These are phyloP conservation scores for Styela clava DNA, from an alignment of 23 tunicate species.

Conservation along the genomic window DNA sequence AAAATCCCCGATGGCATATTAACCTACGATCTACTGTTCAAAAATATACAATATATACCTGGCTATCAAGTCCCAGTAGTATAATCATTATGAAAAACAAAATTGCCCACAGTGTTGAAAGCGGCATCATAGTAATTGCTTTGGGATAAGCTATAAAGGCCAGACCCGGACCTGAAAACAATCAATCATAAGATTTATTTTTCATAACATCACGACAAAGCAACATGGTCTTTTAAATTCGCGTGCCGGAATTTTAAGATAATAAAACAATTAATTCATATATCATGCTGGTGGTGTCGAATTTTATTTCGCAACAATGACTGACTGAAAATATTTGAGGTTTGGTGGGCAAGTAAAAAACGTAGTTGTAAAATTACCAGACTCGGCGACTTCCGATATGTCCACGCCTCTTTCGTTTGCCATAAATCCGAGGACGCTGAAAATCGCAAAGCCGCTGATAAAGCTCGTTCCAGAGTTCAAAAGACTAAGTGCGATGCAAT, in stretches of 20 bases:
- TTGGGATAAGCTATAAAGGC: conserved; percentile 98
- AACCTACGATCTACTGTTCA: too few species aligned
- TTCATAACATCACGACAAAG: too few species aligned
- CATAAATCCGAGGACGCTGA: conserved; percentile 99
- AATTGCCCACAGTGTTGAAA: conserved; percentile 89
- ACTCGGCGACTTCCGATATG: conserved; percentile 83
- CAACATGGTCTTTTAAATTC: too few species aligned
- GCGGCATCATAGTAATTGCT: conserved; percentile 98
- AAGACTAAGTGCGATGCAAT: conserved; percentile 71
- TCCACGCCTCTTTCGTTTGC: conserved; percentile 86
- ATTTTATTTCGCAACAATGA: too few species aligned
- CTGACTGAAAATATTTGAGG: too few species aligned
- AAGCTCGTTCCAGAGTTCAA: conserved; percentile 98
- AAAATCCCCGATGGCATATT: too few species aligned
- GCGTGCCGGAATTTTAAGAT: too few species aligned
- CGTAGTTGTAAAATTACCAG: too few species aligned
- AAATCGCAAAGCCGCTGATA: conserved; percentile 97
- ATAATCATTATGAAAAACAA: conserved; percentile 92
- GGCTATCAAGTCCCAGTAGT: conserved; percentile 95
- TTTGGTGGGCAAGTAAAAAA: too few species aligned
- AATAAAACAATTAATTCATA: too few species aligned
- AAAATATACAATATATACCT: conserved; percentile 61
- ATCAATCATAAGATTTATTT: too few species aligned
- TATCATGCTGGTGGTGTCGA: too few species aligned
- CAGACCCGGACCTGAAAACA: conserved; percentile 84